phyloP scores from a whole-genome alignment of 2,888 invertebrate genomes.

The Strigamia maritima region DNA sequence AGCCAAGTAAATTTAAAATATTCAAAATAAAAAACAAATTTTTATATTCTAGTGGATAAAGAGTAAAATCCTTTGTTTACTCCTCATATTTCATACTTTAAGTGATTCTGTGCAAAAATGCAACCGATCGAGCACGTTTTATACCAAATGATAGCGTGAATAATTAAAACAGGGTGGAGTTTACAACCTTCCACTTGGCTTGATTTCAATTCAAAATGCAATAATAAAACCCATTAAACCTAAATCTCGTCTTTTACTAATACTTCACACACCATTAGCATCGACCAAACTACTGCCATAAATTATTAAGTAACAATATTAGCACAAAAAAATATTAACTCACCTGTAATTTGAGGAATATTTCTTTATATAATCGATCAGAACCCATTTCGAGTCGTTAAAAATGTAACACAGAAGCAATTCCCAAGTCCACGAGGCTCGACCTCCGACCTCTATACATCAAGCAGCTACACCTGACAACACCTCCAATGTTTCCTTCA shows the following conservation, averaged over 20 bases:
- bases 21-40: background rate
- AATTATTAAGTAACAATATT: background rate
- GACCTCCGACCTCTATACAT: constrained; percentile 1
- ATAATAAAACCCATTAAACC: background rate
- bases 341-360: background rate
- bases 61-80: background rate
- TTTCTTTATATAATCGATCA: background rate
- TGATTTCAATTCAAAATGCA: background rate
- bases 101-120: background rate
- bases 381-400: background rate
- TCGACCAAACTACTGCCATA: background rate
- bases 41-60: background rate
- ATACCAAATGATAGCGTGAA: background rate
- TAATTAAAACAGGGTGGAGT: background rate
- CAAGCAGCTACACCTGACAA: background rate
- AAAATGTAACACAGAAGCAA: background rate
- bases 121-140: background rate
- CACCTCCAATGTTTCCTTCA: background rate
- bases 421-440: background rate
- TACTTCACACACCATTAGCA: background rate
- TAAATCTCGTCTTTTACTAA: background rate
- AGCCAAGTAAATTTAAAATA: background rate
- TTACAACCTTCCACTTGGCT: background rate
- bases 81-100: background rate
- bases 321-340: background rate